phyloP scores from a whole-genome alignment of 64 coral and sea anemone species.

The Pachyseris speciosa region DNA sequence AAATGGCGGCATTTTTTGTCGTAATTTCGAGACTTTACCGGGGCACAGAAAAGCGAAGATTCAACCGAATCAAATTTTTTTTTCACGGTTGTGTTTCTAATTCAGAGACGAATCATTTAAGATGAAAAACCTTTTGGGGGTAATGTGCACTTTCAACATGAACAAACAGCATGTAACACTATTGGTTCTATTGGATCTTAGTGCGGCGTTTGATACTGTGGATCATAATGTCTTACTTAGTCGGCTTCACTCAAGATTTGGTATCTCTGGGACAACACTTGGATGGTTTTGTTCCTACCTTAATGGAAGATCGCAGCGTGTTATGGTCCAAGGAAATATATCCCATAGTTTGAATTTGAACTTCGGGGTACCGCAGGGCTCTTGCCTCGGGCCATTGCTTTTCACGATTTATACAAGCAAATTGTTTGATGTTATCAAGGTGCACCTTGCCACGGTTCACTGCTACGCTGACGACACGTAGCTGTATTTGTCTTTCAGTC shows the following conservation, averaged over 20 bases:
- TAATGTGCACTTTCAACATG: no score
- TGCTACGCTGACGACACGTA: slow-evolving; percentile 1
- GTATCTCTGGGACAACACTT: neutral
- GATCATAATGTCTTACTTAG: slow-evolving; percentile 7
- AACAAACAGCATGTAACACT: slow-evolving; percentile 34
- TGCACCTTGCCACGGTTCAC: slow-evolving; percentile 7
- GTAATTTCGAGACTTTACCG: no score
- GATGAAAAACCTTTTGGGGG: no score
- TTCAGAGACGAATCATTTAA: no score
- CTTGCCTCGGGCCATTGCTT: slow-evolving; percentile 30
- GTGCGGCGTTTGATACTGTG: neutral
- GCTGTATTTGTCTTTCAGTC: slow-evolving; percentile 12
- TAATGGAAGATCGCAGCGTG: neutral
- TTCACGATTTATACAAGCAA: slow-evolving; percentile 34
- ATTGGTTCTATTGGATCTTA: neutral
- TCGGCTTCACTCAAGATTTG: neutral
- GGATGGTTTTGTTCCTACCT: slow-evolving; percentile 4
- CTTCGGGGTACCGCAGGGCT: neutral
- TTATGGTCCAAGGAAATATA: slow-evolving; percentile 30
- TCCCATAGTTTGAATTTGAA: slow-evolving; percentile 8
- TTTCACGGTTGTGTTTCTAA: no score
- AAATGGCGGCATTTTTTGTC: no score
- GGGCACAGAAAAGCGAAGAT: no score
- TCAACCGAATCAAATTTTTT: no score
- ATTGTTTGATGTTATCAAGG: slow-evolving; percentile 37